A percentile compares a stretch with the other conserved stretches of the same genome.
phyloP scores from a whole-genome alignment of 2,888 invertebrate species.

The Stramonita haemastoma region DNA sequence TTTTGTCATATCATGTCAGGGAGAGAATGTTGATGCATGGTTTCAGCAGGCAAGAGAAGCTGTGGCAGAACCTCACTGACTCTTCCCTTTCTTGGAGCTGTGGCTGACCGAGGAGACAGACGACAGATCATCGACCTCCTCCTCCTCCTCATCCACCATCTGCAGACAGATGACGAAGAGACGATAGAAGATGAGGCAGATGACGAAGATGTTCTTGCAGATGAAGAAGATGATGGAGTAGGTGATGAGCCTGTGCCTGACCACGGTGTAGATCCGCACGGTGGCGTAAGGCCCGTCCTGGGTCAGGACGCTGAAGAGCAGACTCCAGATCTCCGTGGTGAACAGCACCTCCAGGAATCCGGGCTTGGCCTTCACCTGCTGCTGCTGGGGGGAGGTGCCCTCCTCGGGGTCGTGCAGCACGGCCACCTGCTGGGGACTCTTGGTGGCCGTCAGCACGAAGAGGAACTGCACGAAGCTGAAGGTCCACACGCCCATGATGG shows the following conservation, averaged over 20 bases:
- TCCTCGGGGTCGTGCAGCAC: not conserved
- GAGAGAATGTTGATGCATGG: too few species aligned
- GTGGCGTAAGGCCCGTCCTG: slow-evolving; percentile 79
- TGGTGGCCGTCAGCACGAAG: slow-evolving; percentile 73
- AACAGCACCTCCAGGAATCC: slow-evolving; percentile 45
- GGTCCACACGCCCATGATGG: slow-evolving; percentile 73
- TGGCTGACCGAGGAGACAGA: not conserved
- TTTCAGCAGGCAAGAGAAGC: too few species aligned
- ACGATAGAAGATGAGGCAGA: slow-evolving; percentile 66
- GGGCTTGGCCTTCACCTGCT: slow-evolving; percentile 32
- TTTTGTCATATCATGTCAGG: too few species aligned
- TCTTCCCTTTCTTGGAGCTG: not conserved
- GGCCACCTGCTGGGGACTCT: slow-evolving; percentile 46
- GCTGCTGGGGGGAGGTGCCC: slow-evolving; percentile 11
- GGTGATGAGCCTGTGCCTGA: slow-evolving; percentile 64
- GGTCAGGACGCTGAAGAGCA: slow-evolving; percentile 77
- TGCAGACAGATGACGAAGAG: slow-evolving; percentile 37
- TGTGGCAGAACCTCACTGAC: not conserved
- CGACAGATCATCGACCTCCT: not conserved
- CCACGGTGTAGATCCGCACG: slow-evolving; percentile 67
- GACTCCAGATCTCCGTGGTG: slow-evolving; percentile 77
- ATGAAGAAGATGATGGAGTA: slow-evolving; percentile 75
- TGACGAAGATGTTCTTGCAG: slow-evolving; percentile 66
- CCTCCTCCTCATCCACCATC: not conserved
- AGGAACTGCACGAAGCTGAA: slow-evolving; percentile 75